Evolutionary conservation across 2,888 invertebrate genomes (phyloP), one percentile per base, ranked within the genome.

Genomic region (Selenia dentaria): DNA sequence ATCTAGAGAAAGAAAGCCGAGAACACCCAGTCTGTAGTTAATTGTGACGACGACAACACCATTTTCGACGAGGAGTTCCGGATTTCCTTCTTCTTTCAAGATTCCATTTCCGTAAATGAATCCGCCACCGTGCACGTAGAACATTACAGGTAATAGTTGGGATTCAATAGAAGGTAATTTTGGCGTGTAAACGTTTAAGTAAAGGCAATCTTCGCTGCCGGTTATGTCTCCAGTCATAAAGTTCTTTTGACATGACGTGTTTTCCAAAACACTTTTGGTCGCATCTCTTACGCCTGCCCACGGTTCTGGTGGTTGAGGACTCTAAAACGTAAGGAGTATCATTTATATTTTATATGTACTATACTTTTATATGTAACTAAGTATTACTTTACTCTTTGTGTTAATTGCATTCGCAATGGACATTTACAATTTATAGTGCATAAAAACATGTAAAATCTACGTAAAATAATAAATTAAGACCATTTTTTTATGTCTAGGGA

Each of bases 261-360:
- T 64, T 6, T 56, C 51, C 44, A 55, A 31, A 74, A 67, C 51
- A 59, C 81, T 82, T 37, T 74, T 69, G 2, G 87, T 87, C 5
- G 92, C 92, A 67, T 92, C 88, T 71, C 86, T 83, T 28, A 83
- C 79, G 0, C 81, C 83, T 9, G 74, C 49, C 89, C 88, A 90
- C 37, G 76, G 57, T 8, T 80, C 76, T 9, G 81, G 70, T 14
- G 81, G 59, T 50, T 80, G 70, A 2, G 89, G 90, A 57, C 61
- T 72, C 83, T 84, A 4, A 72, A 77, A 24, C 32, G 2, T 16
- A 16, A 2, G 16, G 4, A 16, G n/a, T n/a, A n/a, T n/a, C n/a
- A n/a, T n/a, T n/a, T n/a, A n/a, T n/a, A n/a, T n/a, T n/a, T n/a
- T n/a, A n/a, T n/a, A n/a, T n/a, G n/a, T n/a, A n/a, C n/a, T n/a